Evolutionary conservation across 2,797 vertebrate species (phyloP).

Genomic region (Mus minutoides): DNA sequence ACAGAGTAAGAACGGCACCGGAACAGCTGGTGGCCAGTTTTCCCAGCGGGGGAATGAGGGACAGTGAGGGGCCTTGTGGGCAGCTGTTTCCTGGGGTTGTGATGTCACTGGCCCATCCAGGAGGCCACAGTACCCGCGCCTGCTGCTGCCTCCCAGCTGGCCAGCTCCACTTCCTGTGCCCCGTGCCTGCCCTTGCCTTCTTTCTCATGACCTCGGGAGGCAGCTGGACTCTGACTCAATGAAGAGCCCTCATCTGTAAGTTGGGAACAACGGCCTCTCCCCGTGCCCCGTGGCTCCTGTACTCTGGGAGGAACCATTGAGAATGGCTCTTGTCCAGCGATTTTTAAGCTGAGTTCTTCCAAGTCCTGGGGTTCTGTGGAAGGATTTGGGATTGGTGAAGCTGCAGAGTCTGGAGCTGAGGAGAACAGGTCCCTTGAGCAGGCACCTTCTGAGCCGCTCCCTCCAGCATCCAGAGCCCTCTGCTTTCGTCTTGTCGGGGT

Average conservation of each 20-base stretch:
- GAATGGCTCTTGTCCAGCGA: not conserved
- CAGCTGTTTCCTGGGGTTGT: constrained; percentile 89
- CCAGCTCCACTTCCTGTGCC: constrained; percentile 81
- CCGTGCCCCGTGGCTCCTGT: not conserved
- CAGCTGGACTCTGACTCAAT: constrained; percentile 74
- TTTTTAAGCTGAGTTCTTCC: constrained; percentile 27
- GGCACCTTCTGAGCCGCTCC: not conserved
- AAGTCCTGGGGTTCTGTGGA: not conserved
- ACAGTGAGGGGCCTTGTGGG: constrained; percentile 78
- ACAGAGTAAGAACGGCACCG: constrained; percentile 44
- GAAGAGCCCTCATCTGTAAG: constrained; percentile 46
- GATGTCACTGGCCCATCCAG: constrained; percentile 87
- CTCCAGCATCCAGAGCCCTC: not conserved
- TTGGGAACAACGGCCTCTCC: not conserved
- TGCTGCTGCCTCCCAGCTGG: constrained; percentile 73
- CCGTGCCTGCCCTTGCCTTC: constrained; percentile 63
- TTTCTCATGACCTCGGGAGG: constrained; percentile 85
- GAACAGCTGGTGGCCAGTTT: constrained; percentile 79
- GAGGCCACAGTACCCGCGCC: constrained; percentile 81
- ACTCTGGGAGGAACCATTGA: constrained; percentile 38
- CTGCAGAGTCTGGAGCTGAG: accelerated
- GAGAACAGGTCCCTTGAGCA: not conserved
- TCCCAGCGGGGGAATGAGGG: constrained; percentile 83
- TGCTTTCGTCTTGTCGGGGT: not conserved
- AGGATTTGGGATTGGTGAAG: not conserved